phyloP scores from a whole-genome alignment of 2,113 vertebrate species.

The Illadopsis cleaveri region DNA sequence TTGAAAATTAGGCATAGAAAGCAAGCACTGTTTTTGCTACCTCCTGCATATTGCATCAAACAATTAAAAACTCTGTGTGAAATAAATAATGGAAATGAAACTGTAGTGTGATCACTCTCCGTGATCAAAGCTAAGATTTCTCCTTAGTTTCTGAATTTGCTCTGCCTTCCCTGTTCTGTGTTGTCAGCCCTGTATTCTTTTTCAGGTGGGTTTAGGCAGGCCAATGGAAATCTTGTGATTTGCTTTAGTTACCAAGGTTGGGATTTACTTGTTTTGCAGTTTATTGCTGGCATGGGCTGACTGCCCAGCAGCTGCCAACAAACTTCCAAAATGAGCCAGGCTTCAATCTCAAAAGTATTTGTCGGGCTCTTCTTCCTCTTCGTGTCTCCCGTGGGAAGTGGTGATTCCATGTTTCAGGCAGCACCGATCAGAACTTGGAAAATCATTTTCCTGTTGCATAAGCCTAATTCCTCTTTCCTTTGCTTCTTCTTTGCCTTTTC shows the following conservation, averaged over 20 bases:
- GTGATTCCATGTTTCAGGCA: not conserved
- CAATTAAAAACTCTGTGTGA: not conserved
- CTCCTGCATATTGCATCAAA: not conserved
- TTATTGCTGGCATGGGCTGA: not conserved
- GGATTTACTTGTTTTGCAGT: not conserved
- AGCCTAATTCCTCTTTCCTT: not conserved
- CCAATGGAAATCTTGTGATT: not conserved
- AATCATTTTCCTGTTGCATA: not conserved
- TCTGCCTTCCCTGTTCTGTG: not conserved
- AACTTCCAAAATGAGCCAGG: not conserved
- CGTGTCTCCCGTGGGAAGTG: accelerated
- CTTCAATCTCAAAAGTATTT: not conserved
- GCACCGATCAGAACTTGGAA: not conserved
- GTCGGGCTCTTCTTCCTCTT: not conserved
- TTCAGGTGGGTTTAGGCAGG: not conserved
- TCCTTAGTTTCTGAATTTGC: not conserved
- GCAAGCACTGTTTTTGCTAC: not conserved
- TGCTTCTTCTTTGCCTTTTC: not conserved
- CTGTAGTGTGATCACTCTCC: not conserved
- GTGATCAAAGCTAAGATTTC: not conserved
- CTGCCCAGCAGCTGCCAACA: not conserved
- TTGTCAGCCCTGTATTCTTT: not conserved
- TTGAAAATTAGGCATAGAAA: not conserved
- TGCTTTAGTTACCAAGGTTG: not conserved
- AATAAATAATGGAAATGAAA: not conserved